These are phyloP conservation scores for Ariolimax columbianus DNA, from an alignment of 2,888 invertebrate species.

Conservation along the genomic window DNA sequence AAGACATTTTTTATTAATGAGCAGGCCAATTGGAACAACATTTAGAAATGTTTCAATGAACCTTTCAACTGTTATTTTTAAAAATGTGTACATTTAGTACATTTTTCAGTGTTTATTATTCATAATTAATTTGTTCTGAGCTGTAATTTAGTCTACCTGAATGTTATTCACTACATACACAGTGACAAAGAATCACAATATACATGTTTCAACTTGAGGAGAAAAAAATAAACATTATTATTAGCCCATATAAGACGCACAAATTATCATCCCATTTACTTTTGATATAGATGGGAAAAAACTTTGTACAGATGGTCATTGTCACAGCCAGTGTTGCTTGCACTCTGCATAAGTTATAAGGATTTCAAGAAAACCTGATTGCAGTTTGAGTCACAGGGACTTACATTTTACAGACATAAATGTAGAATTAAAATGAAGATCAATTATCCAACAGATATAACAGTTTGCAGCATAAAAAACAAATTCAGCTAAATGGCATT, in stretches of 20 bases:
- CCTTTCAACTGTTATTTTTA: not conserved
- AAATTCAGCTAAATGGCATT: not conserved
- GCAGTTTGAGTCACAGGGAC: constrained; percentile 21
- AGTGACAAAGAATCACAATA: not conserved
- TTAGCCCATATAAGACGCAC: not conserved
- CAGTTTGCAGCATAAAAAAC: not conserved
- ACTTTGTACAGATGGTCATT: not conserved
- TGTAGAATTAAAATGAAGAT: not conserved
- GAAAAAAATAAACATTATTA: not conserved
- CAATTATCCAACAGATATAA: not conserved
- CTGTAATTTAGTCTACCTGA: not conserved
- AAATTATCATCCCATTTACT: not conserved
- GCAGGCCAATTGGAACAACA: not conserved
- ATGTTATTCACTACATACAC: not conserved
- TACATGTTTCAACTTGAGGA: not conserved
- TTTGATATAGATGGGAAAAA: not conserved
- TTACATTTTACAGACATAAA: not conserved
- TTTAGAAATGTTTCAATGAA: not conserved
- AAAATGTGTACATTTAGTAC: not conserved
- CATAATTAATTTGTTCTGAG: not conserved
- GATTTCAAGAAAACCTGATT: constrained; percentile 15
- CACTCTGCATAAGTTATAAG: constrained; percentile 19
- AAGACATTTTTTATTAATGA: not conserved
- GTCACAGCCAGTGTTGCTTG: not conserved
- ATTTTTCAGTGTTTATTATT: not conserved